phyloP scores from a whole-genome alignment of 1,140 invertebrate species.

The Panonychus citri region DNA sequence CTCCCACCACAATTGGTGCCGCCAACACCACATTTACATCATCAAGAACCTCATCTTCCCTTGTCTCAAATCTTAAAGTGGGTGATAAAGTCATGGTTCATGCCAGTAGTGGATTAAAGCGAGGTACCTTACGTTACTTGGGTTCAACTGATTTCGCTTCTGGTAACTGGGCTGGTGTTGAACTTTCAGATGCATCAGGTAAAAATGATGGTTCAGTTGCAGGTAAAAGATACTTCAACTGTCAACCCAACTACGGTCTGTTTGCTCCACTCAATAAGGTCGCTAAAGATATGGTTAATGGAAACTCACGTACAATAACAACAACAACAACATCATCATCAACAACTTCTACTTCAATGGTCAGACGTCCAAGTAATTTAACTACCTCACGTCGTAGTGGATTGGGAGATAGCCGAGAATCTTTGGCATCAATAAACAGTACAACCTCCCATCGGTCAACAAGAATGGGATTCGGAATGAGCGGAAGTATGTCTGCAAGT shows the following conservation, averaged over 20 bases:
- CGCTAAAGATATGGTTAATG: conserved; percentile 20
- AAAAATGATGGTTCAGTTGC: conserved; percentile 83
- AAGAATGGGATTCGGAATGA: conserved; percentile 43
- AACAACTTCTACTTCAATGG: conserved; percentile 14
- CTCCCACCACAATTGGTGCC: neutral
- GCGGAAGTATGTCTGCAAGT: conserved; percentile 29
- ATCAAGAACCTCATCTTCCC: neutral
- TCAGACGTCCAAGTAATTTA: conserved; percentile 19
- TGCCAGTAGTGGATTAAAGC: conserved; percentile 60
- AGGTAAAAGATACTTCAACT: conserved; percentile 73
- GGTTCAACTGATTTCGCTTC: conserved; percentile 66
- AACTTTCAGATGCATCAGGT: conserved; percentile 71
- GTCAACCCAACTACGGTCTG: conserved; percentile 61
- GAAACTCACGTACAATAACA: conserved; percentile 1
- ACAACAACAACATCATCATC: conserved; percentile 22
- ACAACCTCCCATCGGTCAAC: conserved; percentile 39
- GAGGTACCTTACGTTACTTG: conserved; percentile 56
- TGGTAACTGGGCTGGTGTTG: conserved; percentile 82
- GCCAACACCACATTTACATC: neutral
- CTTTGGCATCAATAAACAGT: conserved; percentile 53
- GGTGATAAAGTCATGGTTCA: conserved; percentile 78
- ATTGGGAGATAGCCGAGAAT: conserved; percentile 39
- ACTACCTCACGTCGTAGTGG: conserved; percentile 28
- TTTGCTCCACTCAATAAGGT: conserved; percentile 77
- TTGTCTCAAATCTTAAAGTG: conserved; percentile 34